phyloP scores from a whole-genome alignment of 2,797 vertebrate species.

The Amniataba percoides region DNA sequence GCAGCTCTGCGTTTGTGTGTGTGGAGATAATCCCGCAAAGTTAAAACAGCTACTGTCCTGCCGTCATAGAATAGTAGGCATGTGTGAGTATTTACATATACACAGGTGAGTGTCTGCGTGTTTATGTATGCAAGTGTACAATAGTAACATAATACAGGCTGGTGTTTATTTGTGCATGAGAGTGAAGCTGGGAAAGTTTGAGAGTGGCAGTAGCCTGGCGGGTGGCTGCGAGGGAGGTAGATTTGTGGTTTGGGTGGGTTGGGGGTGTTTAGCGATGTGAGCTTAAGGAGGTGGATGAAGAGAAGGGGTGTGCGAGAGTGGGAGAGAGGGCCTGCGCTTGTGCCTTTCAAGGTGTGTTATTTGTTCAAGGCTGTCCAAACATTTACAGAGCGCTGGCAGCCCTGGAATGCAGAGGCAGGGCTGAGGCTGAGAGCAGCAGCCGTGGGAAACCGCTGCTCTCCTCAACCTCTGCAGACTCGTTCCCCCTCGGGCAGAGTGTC shows the following conservation, averaged over 20 bases:
- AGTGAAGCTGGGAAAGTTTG: constrained; percentile 73
- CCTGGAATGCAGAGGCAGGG: constrained; percentile 93
- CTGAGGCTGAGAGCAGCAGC: constrained; percentile 87
- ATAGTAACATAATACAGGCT: constrained; percentile 61
- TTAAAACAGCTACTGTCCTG: constrained; percentile 34
- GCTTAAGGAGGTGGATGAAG: constrained; percentile 81
- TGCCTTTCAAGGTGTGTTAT: constrained; percentile 97
- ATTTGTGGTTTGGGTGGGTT: constrained; percentile 69
- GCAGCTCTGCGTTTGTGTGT: constrained; percentile 32
- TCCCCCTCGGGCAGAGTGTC: constrained; percentile 92
- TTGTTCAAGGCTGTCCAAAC: constrained; percentile 99
- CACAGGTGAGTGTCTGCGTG: constrained; percentile 68
- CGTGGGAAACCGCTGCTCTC: constrained; percentile 97
- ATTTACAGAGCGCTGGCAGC: constrained; percentile 95
- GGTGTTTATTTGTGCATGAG: constrained; percentile 76
- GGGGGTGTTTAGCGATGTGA: constrained; percentile 70
- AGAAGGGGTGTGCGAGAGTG: constrained; percentile 72
- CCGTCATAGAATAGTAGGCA: constrained; percentile 38
- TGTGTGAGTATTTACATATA: constrained; percentile 65
- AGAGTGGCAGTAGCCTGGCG: constrained; percentile 56
- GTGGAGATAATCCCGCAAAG: constrained; percentile 38
- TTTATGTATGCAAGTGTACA: constrained; percentile 66
- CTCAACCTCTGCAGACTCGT: constrained; percentile 92
- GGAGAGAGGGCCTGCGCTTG: constrained; percentile 85
- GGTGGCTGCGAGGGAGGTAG: constrained; percentile 61